Conservation (phyloP, 2,797 vertebrate genomes). For the Euphonia xanthogaster region DNA sequence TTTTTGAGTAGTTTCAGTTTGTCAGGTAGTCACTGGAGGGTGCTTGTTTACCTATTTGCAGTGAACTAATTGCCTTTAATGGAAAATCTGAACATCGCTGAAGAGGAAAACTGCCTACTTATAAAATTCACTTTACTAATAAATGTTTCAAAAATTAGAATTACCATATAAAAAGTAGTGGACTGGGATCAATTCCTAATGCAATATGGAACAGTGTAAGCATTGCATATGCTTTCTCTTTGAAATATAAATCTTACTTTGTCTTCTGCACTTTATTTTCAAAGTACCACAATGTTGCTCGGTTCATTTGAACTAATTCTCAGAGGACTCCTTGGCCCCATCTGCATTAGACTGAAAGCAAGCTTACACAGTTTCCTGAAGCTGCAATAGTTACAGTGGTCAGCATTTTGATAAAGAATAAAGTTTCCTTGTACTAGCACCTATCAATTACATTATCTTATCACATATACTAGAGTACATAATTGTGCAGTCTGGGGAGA, state of each 20-base stretch:
- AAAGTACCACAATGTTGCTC: slow-evolving; percentile 4
- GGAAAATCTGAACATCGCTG: slow-evolving; percentile 51
- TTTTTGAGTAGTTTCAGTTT: slow-evolving; percentile 37
- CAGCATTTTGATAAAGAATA: not conserved
- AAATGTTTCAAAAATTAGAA: slow-evolving; percentile 60
- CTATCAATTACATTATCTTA: not conserved
- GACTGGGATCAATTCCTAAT: slow-evolving; percentile 25
- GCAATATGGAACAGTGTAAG: not conserved
- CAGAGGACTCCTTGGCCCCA: not conserved
- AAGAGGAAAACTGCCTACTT: slow-evolving; percentile 35
- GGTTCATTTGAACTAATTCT: slow-evolving; percentile 1
- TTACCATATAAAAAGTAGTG: not conserved
- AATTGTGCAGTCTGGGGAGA: not conserved
- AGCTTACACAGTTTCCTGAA: not conserved
- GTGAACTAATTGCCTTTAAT: slow-evolving; percentile 71
- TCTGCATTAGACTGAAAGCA: not conserved
- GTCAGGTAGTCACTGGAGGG: slow-evolving; percentile 62
- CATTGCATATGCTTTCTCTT: not conserved
- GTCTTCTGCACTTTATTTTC: slow-evolving; percentile 1
- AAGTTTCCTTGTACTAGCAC: not conserved
- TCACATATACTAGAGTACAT: not conserved
- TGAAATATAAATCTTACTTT: slow-evolving; percentile 9
- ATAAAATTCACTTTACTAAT: slow-evolving; percentile 36
- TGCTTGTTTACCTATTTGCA: slow-evolving; percentile 62
- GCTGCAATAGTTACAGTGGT: not conserved